Evolutionary conservation across 2,113 vertebrate genomes (phyloP).

Genomic region (Opisthocomus hoazin): DNA sequence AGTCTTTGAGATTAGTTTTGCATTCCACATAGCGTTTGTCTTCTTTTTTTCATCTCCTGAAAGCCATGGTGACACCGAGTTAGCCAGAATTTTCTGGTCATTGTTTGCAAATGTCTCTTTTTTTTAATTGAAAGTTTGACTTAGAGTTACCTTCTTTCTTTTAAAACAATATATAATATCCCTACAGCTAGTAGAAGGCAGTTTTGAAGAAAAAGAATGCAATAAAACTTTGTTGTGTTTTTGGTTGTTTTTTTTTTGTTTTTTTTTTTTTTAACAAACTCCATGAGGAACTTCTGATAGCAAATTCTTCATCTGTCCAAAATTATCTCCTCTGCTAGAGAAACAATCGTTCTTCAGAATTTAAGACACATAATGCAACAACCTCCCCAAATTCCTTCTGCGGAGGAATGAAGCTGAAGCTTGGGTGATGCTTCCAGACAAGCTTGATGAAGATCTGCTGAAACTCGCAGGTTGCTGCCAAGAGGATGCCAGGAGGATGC

Average conservation of each 20-base stretch:
- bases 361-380: neutral
- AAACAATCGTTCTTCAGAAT: neutral
- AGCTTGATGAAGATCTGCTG: neutral
- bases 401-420: neutral
- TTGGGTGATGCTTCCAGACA: neutral
- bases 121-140: neutral
- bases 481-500: neutral
- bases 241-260: neutral
- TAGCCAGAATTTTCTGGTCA: neutral
- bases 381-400: neutral
- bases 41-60: neutral
- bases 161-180: neutral
- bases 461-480: neutral
- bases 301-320: neutral
- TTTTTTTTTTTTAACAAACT: neutral
- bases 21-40: neutral
- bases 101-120: neutral
- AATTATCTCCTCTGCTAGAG: neutral
- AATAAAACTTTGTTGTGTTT: neutral
- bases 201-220: neutral
- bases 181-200: neutral
- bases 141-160: neutral
- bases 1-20: neutral
- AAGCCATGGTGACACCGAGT: neutral
- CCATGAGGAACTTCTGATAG: neutral